Base-by-base conservation (phyloP, 2,888 invertebrate genomes). In the Adineta ricciae region DNA sequence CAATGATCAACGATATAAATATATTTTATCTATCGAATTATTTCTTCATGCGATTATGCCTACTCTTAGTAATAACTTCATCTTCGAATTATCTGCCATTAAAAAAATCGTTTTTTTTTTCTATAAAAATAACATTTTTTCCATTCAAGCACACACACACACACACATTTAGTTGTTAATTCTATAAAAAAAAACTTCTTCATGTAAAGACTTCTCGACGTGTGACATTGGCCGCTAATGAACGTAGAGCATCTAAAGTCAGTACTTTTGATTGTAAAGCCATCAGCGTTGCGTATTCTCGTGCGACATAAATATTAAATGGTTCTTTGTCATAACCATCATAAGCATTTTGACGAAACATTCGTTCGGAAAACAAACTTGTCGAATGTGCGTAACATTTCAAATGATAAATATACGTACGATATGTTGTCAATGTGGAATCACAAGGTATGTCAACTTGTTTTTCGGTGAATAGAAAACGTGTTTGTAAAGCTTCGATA, bases 321-420 rank as follows among this genome's bases (percentile, higher is more conserved):
- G 64, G 64, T 32, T 64, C 64, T 64, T 64, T 64, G 2, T 64
- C 64, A 32, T 14, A 64, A 4, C 64, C 64, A 32, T 64, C n/a
- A 32, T 64, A 64, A 16, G 64, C 64, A 3, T 32, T 64, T 64
- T 64, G 27, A n/a, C 64, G 64, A 64, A 64, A 64, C 64, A 64
- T 64, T 64, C 32, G 27, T 32, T 64, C 64, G 4, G 64, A 64
- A 64, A 64, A 64, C 32, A 64, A 64, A 64, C 64, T 64, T 64
- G 64, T 64, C 16, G 64, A 64, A 64, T 64, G 64, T 64, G 64
- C 64, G 16, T 64, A 64, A 64, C 64, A 64, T 64, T 64, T 64
- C 27, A 64, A n/a, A 64, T 64, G 64, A 64, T 64, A 64, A 27
- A 64, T 32, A 64, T 16, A 64, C 32, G 64, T 64, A 27, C 64